Conservation (phyloP, 2,888 invertebrate species). For the Caenorhabditis angaria region DNA sequence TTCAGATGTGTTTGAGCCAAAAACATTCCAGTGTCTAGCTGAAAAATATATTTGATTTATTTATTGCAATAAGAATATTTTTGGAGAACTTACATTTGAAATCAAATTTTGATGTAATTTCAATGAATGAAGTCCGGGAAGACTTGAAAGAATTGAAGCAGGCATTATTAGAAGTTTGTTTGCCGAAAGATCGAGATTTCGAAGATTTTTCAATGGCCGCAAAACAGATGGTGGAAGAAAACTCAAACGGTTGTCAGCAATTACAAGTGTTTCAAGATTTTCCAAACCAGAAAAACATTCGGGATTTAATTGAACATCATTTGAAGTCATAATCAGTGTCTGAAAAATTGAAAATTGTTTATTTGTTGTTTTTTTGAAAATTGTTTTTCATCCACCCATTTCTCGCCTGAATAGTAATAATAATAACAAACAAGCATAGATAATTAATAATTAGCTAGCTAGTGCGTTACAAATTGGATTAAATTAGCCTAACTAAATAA, state of each 20-base stretch:
- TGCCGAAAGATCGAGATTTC: constrained; percentile 39
- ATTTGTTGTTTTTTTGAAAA: not conserved
- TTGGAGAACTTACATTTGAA: constrained; percentile 38
- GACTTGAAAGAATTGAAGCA: constrained; percentile 35
- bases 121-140: constrained; percentile 29
- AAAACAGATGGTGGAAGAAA: constrained; percentile 54
- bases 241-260: constrained; percentile 43
- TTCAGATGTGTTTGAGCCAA: constrained; percentile 40
- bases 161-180: constrained; percentile 53
- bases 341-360: constrained; percentile 22
- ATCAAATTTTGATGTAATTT: constrained; percentile 42
- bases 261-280: constrained; percentile 31
- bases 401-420: not conserved
- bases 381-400: no score
- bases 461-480: constrained; percentile 5
- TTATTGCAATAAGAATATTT: not conserved
- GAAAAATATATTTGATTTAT: constrained; percentile 18
- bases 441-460: constrained; percentile 1
- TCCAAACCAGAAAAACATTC: constrained; percentile 46
- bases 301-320: constrained; percentile 48
- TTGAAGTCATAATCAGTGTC: constrained; percentile 45
- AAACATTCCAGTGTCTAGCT: constrained; percentile 59
- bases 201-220: constrained; percentile 25
- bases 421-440: not conserved
- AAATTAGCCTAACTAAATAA: constrained; percentile 3